Base-by-base conservation (phyloP, 1,140 invertebrate genomes). In the Drosophila kepulauana region DNA sequence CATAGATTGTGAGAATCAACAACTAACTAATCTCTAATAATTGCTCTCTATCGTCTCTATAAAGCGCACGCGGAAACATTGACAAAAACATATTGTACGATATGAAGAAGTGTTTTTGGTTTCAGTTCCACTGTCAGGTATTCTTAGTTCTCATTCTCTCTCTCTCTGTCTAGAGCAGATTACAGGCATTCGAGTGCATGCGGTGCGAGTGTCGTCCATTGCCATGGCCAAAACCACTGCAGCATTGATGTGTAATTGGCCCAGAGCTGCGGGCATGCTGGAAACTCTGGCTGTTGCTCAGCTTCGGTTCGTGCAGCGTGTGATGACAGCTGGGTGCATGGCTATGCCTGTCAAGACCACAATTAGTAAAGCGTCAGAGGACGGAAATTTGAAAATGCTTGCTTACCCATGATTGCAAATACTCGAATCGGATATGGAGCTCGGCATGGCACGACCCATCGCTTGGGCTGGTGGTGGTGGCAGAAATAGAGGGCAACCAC, bases 141-240 rank as follows among this genome's bases (percentile, higher is more conserved):
- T 67, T 13, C 41, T 51, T 8, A 28, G 10, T 52, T 56, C 35
- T 33, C 33, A 38, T 41, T 54, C 8, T 10, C 11, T 64, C 11
- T 64, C 5, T 16, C 25, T 15, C 6, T 41, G 4, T 79, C 58
- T 92, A 92, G 30, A 92, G 74, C 25, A 92, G 74, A 5, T 69
- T 59, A 64, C 92, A 92, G 51, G 92, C 92, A 56, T 92, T 92
- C 5, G 92, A 92, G 76, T 92, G 92, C 79, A 92, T 89, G 48
- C 91, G 79, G 75, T 92, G 91, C 57, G 91, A 85, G 52, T 92
- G 91, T 25, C 92, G 79, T 3, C 91, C 90, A 75, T 92, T 92
- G n/a, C 81, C 79, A 56, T 93, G 91, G 1, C 85, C 77, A 56
- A 90, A 90, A 5, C 90, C 92, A 7, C 82, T 76, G 79, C 92